Evolutionary conservation across 2,113 vertebrate genomes (phyloP).

Genomic region (Psittacula cyanocephala): DNA sequence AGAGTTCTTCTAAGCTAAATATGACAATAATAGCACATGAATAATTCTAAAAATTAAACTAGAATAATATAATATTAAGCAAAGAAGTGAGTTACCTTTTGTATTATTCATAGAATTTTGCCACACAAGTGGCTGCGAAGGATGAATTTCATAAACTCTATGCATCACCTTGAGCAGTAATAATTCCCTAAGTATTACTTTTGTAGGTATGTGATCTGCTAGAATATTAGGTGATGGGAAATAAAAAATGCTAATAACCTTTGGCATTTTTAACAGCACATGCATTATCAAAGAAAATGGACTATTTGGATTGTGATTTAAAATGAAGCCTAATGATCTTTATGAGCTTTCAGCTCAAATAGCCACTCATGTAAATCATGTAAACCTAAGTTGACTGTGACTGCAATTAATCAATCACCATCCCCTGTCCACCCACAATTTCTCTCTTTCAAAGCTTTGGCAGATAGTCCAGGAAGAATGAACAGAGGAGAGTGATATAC

Average conservation of each 20-base stretch:
- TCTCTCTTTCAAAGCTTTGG: slow-evolving; percentile 18
- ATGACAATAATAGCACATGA: background rate
- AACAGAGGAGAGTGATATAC: background rate
- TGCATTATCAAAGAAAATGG: slow-evolving; percentile 40
- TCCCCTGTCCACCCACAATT: slow-evolving; percentile 25
- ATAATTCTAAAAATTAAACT: background rate
- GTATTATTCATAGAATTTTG: background rate
- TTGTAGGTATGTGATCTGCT: background rate
- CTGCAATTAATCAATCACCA: slow-evolving; percentile 44
- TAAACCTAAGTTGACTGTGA: slow-evolving; percentile 36
- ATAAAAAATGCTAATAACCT: background rate
- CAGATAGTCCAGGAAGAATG: background rate
- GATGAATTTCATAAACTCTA: background rate
- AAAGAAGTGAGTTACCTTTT: background rate
- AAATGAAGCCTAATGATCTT: slow-evolving; percentile 38
- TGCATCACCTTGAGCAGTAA: background rate
- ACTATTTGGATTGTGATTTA: background rate
- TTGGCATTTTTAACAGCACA: background rate
- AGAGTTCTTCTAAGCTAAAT: background rate
- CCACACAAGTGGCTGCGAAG: background rate
- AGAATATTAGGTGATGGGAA: background rate
- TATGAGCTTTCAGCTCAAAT: slow-evolving; percentile 51
- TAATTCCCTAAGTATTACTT: background rate
- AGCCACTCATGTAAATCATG: slow-evolving; percentile 22
- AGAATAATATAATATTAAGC: background rate